Base-by-base conservation (phyloP, 1,140 invertebrate genomes). In the Drosophila repletoides region DNA sequence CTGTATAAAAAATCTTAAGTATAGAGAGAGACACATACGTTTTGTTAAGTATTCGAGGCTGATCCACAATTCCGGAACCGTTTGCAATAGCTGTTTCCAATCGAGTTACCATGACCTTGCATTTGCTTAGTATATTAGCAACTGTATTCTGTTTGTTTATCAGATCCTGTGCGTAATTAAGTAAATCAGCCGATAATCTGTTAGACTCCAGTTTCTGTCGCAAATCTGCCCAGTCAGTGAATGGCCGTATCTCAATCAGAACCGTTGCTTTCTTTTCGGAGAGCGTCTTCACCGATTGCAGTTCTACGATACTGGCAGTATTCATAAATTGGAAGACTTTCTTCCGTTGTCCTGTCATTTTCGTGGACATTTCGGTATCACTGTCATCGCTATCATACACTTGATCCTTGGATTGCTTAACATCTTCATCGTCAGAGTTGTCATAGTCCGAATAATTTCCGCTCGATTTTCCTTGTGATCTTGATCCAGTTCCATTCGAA, bases 261-360 rank as follows among this genome's bases (percentile, higher is more conserved):
- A 92, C 91, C 14, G 94, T 92, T 1, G 94, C 94, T 80, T 95
- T 96, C 79, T 95, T 96, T 74, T 94, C 92, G 0, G 94, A 95
- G 80, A 94, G 95, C 0, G 93, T 92, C 49, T 93, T 92, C 59
- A 96, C 93, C 7, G 93, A 88, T 19, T 93, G 91, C 5, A 96
- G 79, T 87, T 96, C 95, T 12, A 91, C 91, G 34, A 92, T 65
- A 15, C 92, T 91, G 26, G 94, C 94, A 33, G 88, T 94, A 88
- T 94, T 94, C 72, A 96, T 92, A 81, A 96, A 96, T 34, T 95
- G 93, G 61, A 95, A 94, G 21, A 96, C 95, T 83, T 93, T 93
- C 71, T 93, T 93, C 55, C 95, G 94, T 72, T 95, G 93, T 24
- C 92, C 92, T 0, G 93, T 93, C 64, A 96, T 90, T 59, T 94